Evolutionary conservation across 2,888 invertebrate genomes (phyloP).

Genomic region (Anoplius nigerrimus): DNA sequence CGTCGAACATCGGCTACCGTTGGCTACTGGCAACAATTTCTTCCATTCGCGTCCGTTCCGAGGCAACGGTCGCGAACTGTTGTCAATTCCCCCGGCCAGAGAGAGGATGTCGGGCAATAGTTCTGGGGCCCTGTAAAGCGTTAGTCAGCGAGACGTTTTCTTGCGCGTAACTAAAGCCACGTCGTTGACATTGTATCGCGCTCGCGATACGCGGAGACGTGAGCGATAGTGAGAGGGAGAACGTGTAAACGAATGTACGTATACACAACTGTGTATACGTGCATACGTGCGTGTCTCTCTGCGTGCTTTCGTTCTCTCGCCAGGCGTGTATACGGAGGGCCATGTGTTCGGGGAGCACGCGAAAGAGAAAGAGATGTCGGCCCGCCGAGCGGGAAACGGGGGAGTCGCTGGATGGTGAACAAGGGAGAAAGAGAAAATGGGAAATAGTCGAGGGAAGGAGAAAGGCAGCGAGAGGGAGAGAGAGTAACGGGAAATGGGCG

Average conservation of each 20-base stretch:
- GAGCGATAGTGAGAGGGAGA: conserved; percentile 26
- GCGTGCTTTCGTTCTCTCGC: conserved; percentile 1
- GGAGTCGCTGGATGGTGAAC: conserved; percentile 38
- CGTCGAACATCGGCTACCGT: too few species aligned
- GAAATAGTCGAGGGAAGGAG: conserved; percentile 27
- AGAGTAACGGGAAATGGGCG: conserved; percentile 27
- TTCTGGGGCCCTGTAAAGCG: background rate
- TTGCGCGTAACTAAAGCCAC: conserved; percentile 27
- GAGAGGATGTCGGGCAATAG: too few species aligned
- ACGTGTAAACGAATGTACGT: background rate
- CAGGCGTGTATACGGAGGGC: conserved; percentile 53
- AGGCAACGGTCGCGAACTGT: too few species aligned
- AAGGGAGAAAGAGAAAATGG: conserved; percentile 11
- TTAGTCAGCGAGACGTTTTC: conserved; percentile 6
- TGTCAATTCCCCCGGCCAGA: too few species aligned
- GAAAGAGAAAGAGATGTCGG: conserved; percentile 29
- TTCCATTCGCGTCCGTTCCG: too few species aligned
- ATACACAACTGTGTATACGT: conserved; percentile 27
- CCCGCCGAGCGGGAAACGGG: conserved; percentile 5
- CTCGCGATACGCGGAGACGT: conserved; percentile 18
- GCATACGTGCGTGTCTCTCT: conserved; percentile 26
- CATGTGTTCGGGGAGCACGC: conserved; percentile 62
- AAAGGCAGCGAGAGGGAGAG: conserved; percentile 16
- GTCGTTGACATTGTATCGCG: conserved; percentile 32
- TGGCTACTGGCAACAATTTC: too few species aligned